These are phyloP conservation scores for Hydropsyche betteni DNA, from an alignment of 2,888 invertebrate species.

Conservation along the genomic window DNA sequence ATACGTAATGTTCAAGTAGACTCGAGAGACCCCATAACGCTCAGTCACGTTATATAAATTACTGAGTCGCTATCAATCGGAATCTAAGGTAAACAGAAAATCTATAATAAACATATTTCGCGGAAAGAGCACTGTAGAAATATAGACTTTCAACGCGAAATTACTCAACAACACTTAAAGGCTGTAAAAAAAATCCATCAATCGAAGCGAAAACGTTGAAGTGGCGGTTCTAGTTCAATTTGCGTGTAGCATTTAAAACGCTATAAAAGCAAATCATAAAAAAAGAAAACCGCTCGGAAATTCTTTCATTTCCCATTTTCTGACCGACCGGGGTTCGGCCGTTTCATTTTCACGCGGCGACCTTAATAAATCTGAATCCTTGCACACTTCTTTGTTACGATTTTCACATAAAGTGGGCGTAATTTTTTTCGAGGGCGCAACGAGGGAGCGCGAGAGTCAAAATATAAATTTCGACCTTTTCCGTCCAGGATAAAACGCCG, in stretches of 20 bases:
- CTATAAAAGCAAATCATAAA: slow-evolving; percentile 13
- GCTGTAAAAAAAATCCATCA: too few species aligned
- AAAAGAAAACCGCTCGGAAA: not conserved
- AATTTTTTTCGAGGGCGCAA: slow-evolving; percentile 43
- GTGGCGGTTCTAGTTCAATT: too few species aligned
- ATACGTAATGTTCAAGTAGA: slow-evolving; percentile 24
- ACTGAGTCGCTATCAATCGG: not conserved
- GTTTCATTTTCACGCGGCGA: slow-evolving; percentile 34
- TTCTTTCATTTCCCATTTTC: slow-evolving; percentile 7
- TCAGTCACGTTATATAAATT: not conserved
- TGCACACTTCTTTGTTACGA: slow-evolving; percentile 43
- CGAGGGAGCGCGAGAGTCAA: not conserved
- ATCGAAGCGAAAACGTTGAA: too few species aligned
- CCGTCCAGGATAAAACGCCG: slow-evolving; percentile 27
- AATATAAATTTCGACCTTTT: slow-evolving; percentile 45
- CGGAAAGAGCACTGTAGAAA: not conserved
- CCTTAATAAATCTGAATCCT: slow-evolving; percentile 45
- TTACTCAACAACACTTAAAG: too few species aligned
- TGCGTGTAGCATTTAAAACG: too few species aligned
- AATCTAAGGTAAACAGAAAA: too few species aligned
- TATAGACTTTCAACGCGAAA: too few species aligned
- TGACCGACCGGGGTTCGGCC: not conserved
- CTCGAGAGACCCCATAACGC: too few species aligned
- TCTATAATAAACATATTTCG: not conserved
- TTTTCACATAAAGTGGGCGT: slow-evolving; percentile 40